These are phyloP conservation scores for Nemoura dubitans DNA, from an alignment of 2,888 invertebrate species.

Conservation along the genomic window DNA sequence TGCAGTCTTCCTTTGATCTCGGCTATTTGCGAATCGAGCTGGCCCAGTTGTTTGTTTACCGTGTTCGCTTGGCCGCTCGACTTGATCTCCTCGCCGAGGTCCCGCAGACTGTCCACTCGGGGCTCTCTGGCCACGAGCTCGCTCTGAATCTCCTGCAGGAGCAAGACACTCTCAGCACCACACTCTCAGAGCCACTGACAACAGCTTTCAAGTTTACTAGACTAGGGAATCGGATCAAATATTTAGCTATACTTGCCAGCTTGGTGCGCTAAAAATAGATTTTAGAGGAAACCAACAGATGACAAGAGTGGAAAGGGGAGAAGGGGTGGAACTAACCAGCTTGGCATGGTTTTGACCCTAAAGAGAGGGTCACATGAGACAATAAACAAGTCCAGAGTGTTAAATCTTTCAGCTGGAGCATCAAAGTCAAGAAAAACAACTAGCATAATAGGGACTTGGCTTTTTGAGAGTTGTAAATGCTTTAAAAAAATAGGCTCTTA, in stretches of 20 bases:
- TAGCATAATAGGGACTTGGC: background rate
- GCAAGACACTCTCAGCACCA: constrained; percentile 7
- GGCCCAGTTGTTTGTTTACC: background rate
- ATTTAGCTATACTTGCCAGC: background rate
- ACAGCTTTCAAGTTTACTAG: constrained; percentile 7
- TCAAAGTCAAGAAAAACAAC: background rate
- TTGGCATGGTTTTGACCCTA: background rate
- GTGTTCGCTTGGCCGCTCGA: constrained; percentile 42
- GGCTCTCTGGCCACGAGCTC: constrained; percentile 53
- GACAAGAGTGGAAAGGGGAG: background rate
- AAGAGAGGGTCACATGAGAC: background rate
- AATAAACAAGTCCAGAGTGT: background rate
- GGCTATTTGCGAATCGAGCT: constrained; percentile 27
- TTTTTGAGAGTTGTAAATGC: background rate
- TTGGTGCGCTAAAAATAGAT: background rate
- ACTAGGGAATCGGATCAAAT: constrained; percentile 12
- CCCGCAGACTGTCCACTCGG: constrained; percentile 53
- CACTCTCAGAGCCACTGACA: background rate
- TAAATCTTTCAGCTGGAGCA: constrained; percentile 1
- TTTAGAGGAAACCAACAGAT: background rate
- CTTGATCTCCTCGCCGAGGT: constrained; percentile 53
- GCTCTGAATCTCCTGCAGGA: constrained; percentile 52
- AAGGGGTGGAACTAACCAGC: constrained; percentile 4
- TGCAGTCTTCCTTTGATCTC: constrained; percentile 20
- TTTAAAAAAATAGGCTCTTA: background rate